Evolutionary conservation across 2,113 vertebrate species (phyloP), one percentile per base, ranked within the genome.

Genomic region (Rhea pennata): DNA sequence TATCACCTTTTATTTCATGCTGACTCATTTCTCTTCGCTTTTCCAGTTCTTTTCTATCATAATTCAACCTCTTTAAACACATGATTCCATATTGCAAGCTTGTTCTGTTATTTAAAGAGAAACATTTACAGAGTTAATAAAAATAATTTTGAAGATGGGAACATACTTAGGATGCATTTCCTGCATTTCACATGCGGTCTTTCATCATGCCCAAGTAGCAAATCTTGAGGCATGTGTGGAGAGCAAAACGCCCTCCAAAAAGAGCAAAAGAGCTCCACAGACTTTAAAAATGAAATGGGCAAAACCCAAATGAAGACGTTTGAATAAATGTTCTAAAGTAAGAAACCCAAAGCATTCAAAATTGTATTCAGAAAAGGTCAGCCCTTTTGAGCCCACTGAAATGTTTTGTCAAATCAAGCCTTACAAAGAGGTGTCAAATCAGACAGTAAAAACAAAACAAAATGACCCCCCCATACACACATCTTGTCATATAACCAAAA

Each of bases 1-100:
- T 50, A 75, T 96, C 98, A 99, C 99, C 99, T 99, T 99, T 99
- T 97, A 99, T 99, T 98, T 99, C 99, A 92, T 99, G 99, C 95
- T 99, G 99, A 95, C 99, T 99, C 90, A 98, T 98, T 98, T 99
- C 99, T 95, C 99, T 97, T 95, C 99, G 98, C 97, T 99, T 99
- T 98, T 99, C 99, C 97, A 99, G 98, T 87, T 99, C 99, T 97
- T 99, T 99, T 97, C 99, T 98, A 97, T 99, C 99, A 87, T 99
- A 99, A 98, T 99, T 99, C 96, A 99, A 98, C 97, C 99, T 99
- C 98, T 99, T 99, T 98, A 99, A 99, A 98, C 99, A 98, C 99
- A 99, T 99, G 97, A 99, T 99, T 78, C 99, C 99, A 83, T 99
- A 99, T 69, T 99, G 99, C 97, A 99, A 98, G 99, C 99, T 99